Conservation (phyloP, 2,888 invertebrate species). For the Hybos culiciformis region DNA sequence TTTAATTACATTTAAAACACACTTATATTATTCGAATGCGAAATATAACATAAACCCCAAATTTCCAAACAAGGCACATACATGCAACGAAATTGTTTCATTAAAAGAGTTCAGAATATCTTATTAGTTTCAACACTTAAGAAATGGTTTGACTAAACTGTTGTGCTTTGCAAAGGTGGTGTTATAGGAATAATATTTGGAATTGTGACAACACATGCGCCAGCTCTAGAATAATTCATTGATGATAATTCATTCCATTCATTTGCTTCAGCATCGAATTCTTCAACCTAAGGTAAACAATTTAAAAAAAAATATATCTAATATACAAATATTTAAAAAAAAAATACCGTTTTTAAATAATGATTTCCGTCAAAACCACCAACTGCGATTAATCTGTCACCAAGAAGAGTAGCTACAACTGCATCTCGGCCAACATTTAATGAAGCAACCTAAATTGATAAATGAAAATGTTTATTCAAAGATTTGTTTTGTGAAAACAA, state of each 20-base stretch:
- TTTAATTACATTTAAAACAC: too few species aligned
- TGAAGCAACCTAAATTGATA: conserved; percentile 46
- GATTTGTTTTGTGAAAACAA: too few species aligned
- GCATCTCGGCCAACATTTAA: conserved; percentile 76
- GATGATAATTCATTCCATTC: conserved; percentile 68
- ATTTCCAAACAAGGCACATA: too few species aligned
- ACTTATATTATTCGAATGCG: too few species aligned
- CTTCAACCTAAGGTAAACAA: too few species aligned
- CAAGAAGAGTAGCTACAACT: conserved; percentile 75
- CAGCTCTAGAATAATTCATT: conserved; percentile 71
- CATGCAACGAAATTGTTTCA: too few species aligned
- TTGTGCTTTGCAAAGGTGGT: conserved; percentile 28
- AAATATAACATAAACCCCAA: too few species aligned
- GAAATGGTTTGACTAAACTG: conserved; percentile 30
- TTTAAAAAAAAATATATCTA: too few species aligned
- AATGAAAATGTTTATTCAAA: neutral
- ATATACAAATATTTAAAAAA: too few species aligned
- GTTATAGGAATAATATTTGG: conserved; percentile 36
- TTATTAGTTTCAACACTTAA: too few species aligned
- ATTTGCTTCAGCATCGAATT: conserved; percentile 72
- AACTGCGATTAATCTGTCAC: conserved; percentile 56
- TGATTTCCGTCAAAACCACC: conserved; percentile 88
- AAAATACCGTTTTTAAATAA: conserved; percentile 71
- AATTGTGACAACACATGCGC: conserved; percentile 69
- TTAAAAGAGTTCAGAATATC: too few species aligned